These are phyloP conservation scores for Atrichornis clamosus DNA, from an alignment of 2,113 vertebrate genomes.

Conservation along the genomic window DNA sequence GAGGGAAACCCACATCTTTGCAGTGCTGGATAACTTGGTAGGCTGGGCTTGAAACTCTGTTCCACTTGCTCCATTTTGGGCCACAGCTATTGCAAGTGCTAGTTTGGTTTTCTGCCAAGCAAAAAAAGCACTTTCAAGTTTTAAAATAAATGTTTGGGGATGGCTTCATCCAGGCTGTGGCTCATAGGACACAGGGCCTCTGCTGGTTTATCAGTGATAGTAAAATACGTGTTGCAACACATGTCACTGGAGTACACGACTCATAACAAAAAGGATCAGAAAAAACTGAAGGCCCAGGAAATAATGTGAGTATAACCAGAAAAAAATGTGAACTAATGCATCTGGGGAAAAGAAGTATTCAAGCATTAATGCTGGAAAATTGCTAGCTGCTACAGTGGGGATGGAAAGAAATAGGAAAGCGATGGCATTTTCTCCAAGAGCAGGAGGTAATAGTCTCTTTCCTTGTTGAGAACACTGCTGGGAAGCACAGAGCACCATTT, in stretches of 20 bases:
- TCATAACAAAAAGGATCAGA: neutral
- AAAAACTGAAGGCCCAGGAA: neutral
- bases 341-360: neutral
- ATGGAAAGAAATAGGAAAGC: neutral
- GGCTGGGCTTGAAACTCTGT: neutral
- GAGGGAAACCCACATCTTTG: neutral
- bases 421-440: neutral
- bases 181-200: neutral
- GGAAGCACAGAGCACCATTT: neutral
- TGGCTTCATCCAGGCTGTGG: neutral
- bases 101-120: neutral
- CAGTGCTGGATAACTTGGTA: neutral
- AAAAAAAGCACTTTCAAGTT: neutral
- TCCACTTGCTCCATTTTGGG: neutral
- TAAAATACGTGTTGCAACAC: neutral
- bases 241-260: neutral
- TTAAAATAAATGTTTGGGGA: neutral
- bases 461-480: neutral
- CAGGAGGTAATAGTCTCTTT: neutral
- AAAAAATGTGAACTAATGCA: neutral
- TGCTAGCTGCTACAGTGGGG: neutral
- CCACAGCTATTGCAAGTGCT: neutral
- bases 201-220: neutral
- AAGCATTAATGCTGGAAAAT: slow-evolving; percentile 17
- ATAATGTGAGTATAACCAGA: neutral